Evolutionary conservation across 2,888 invertebrate genomes (phyloP).

Genomic region (Cryptus viduatorius): DNA sequence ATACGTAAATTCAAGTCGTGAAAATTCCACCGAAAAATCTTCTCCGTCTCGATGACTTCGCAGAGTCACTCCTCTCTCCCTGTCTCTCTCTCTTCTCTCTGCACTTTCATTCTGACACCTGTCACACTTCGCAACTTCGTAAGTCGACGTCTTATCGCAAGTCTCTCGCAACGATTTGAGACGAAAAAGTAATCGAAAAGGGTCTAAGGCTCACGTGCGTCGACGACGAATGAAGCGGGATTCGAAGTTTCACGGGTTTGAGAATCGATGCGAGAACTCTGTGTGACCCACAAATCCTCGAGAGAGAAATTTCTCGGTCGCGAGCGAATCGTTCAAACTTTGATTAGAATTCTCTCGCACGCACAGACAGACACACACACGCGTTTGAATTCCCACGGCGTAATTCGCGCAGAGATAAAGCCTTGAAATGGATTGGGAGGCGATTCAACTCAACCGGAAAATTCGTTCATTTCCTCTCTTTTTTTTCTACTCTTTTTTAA

Average conservation of each 20-base stretch:
- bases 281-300: constrained; percentile 31
- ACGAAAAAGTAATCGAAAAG: constrained; percentile 42
- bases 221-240: constrained; percentile 6
- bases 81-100: background rate
- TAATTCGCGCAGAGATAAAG: constrained; percentile 46
- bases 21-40: constrained; percentile 34
- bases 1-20: background rate
- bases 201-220: background rate
- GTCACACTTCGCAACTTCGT: constrained; percentile 22
- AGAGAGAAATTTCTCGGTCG: constrained; percentile 32
- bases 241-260: constrained; percentile 35
- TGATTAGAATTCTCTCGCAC: constrained; percentile 47
- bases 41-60: constrained; percentile 23
- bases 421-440: constrained; percentile 9
- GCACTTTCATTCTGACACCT: constrained; percentile 38
- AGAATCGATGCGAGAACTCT: background rate
- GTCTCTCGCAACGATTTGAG: background rate
- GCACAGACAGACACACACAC: background rate
- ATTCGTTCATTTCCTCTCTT: constrained; percentile 37
- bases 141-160: constrained; percentile 7
- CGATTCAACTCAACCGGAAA: constrained; percentile 31
- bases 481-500: constrained; percentile 11
- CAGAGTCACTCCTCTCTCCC: background rate
- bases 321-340: constrained; percentile 49
- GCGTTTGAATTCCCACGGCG: constrained; percentile 7